Conservation (phyloP, 2,888 invertebrate species). For the Sclerodermus sp. region DNA sequence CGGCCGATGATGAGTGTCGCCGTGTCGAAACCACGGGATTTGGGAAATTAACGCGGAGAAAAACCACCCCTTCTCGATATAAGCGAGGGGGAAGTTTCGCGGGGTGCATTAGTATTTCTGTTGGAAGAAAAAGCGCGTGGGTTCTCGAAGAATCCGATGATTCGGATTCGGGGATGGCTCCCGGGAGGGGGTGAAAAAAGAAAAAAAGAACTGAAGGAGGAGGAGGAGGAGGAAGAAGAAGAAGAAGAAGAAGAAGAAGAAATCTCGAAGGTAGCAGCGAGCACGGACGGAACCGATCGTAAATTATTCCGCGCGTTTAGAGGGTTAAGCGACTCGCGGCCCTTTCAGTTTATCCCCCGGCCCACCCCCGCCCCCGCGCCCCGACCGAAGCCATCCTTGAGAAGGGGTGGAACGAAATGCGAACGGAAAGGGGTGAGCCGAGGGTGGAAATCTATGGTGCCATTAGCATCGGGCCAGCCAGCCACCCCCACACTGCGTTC, state of each 20-base stretch:
- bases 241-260: conserved; percentile 13
- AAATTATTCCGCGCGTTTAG: conserved; percentile 41
- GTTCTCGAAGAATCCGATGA: conserved; percentile 4
- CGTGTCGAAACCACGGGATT: too few relatives aligned
- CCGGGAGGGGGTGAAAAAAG: neutral
- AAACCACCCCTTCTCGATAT: too few relatives aligned
- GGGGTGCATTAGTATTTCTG: too few relatives aligned
- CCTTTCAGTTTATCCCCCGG: conserved; percentile 26
- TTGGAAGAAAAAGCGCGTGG: too few relatives aligned
- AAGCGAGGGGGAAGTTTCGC: too few relatives aligned
- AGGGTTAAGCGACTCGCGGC: conserved; percentile 38
- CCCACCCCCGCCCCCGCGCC: conserved; percentile 1
- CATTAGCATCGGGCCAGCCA: conserved; percentile 25
- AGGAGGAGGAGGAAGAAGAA: conserved; percentile 3
- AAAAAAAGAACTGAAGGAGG: conserved; percentile 7
- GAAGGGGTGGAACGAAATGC: conserved; percentile 18
- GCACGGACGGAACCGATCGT: conserved; percentile 37
- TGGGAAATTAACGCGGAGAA: too few relatives aligned
- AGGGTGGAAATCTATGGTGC: conserved; percentile 38
- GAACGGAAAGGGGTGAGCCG: conserved; percentile 25
- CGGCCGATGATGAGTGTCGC: too few relatives aligned
- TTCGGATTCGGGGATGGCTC: conserved; percentile 5
- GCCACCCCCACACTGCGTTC: conserved; percentile 10
- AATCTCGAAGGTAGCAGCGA: conserved; percentile 16
- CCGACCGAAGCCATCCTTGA: conserved; percentile 9